Evolutionary conservation across 2,888 invertebrate species (phyloP), one percentile per base, ranked within the genome.

Genomic region (Andrena flavipes): DNA sequence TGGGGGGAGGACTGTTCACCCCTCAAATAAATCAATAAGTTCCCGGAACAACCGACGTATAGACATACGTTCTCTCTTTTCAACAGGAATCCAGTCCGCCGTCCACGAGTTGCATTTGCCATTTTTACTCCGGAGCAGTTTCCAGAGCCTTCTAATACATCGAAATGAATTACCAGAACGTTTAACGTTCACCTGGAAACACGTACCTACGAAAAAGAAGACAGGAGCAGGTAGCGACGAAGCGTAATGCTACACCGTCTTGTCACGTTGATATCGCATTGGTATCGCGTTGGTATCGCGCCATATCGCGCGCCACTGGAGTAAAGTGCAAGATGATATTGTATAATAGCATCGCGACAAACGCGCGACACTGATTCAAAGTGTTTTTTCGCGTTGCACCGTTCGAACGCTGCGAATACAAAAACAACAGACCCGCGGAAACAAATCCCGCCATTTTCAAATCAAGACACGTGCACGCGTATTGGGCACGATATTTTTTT

Each of bases 11-110:
- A 84, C 82, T 82, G 82, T 82, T 84, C 86, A 80, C 87, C 87
- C 87, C 87, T 84, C 85, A 77, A 88, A 90, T 87, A 90, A 89
- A 91, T 90, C 90, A 90, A 91, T 91, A 89, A 87, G 84, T 85
- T 68, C 82, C 74, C 76, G 70, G 77, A 76, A 70, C 72, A 78
- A 56, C 77, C 84, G 16, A 42, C 42, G 16, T 13, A 42, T 42
- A 42, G 13, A 77, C 78, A 68, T 78, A 76, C 71, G 54, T 67
- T 69, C 64, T 51, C 56, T 30, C 71, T 56, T 26, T 56, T 20
- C 67, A 69, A 59, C 70, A 26, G 68, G 42, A 49, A 16, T 20
- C 23, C 13, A 62, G 54, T 76, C 60, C 60, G 33, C 33, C 63
- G 56, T 16, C 42, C 13, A 16, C 23, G 3, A 69, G 51, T n/a